Percentiles rank a stretch among this genome's conserved stretches.
Conservation (phyloP, 1,140 invertebrate genomes). For the Callitettix versicolor region DNA sequence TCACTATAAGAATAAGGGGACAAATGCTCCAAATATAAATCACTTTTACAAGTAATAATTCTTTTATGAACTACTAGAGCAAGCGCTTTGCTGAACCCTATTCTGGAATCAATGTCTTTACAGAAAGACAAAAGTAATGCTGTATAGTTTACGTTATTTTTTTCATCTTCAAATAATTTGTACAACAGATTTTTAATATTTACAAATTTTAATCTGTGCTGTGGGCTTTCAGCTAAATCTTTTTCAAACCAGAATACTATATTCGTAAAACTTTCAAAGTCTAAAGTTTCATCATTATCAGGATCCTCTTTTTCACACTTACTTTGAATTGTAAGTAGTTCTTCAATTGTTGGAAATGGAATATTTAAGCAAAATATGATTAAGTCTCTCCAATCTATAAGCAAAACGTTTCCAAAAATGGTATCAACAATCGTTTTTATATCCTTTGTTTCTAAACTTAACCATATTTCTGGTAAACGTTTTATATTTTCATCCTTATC, state of each 20-base stretch:
- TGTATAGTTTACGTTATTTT: conserved; percentile 43
- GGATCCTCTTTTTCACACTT: conserved; percentile 36
- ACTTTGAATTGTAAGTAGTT: conserved; percentile 37
- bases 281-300: conserved; percentile 33
- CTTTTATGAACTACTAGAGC: conserved; percentile 40
- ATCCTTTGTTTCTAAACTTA: conserved; percentile 34
- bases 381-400: conserved; percentile 50
- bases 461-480: conserved; percentile 40
- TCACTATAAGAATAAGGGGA: too few relatives aligned
- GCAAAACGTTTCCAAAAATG: conserved; percentile 38
- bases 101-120: conserved; percentile 38
- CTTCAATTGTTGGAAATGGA: conserved; percentile 36
- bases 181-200: conserved; percentile 41
- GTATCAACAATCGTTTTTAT: conserved; percentile 35
- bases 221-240: conserved; percentile 28
- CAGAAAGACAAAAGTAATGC: conserved; percentile 46
- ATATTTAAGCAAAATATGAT: conserved; percentile 44
- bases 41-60: conserved; percentile 20
- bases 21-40: too few relatives aligned
- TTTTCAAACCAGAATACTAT: conserved; percentile 44
- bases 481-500: conserved; percentile 35
- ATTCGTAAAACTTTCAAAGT: conserved; percentile 30
- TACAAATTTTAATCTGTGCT: conserved; percentile 29
- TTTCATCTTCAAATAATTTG: conserved; percentile 37
- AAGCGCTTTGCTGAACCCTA: conserved; percentile 43